Percentiles rank a stretch among this genome's conserved stretches.
These are phyloP conservation scores for Coelopa frigida DNA, from an alignment of 1,140 invertebrate genomes.

Conservation along the genomic window DNA sequence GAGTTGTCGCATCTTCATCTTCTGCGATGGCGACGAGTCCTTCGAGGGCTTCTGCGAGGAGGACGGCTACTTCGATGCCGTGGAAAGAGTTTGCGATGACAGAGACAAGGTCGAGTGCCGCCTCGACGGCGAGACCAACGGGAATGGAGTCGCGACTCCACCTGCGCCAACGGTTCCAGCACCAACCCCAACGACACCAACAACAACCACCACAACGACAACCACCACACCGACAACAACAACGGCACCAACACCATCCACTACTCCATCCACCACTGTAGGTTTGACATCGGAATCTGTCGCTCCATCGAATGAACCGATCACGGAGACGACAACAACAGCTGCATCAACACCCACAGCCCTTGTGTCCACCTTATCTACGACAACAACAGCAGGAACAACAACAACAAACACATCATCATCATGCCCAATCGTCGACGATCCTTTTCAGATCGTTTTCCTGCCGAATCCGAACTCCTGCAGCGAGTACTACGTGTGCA, in stretches of 20 bases:
- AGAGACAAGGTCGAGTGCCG: conserved; percentile 25
- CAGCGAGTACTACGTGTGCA: conserved; percentile 36
- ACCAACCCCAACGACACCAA: not conserved
- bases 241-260: not conserved
- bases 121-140: conserved; percentile 14
- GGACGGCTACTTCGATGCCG: conserved; percentile 27
- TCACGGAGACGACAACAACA: not conserved
- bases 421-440: conserved; percentile 25
- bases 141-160: not conserved
- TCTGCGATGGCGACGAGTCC: conserved; percentile 30
- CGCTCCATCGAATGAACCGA: not conserved
- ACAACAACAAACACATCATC: not conserved
- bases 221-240: not conserved
- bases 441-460: conserved; percentile 23
- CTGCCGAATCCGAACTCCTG: conserved; percentile 30
- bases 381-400: not conserved
- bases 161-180: not conserved
- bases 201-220: not conserved
- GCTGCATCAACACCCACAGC: not conserved
- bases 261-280: conserved; percentile 8
- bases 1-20: conserved; percentile 27
- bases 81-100: conserved; percentile 21
- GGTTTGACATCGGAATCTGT: not conserved
- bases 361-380: not conserved
- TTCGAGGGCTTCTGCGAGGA: conserved; percentile 23